Percentiles rank a stretch among this genome's conserved stretches.
These are phyloP conservation scores for Cynoglossus semilaevis DNA, from an alignment of 2,113 vertebrate species.

Conservation along the genomic window DNA sequence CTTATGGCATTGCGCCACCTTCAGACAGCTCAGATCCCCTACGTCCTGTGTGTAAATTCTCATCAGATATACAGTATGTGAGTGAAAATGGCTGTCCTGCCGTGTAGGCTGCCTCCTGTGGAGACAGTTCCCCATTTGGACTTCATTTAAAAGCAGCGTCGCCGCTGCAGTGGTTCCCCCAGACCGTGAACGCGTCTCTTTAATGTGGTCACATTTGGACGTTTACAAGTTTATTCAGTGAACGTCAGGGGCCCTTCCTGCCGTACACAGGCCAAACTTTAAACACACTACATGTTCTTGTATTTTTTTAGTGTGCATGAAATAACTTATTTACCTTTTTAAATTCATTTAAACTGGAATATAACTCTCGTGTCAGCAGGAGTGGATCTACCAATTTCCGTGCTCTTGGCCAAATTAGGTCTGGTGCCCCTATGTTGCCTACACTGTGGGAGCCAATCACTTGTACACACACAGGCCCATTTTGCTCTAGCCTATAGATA, in stretches of 20 bases:
- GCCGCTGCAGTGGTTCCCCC: conserved; percentile 47
- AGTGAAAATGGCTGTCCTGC: conserved; percentile 26
- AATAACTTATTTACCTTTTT: conserved; percentile 12
- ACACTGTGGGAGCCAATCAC: too few species aligned
- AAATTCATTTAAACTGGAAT: too few species aligned
- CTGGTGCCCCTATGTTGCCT: too few species aligned
- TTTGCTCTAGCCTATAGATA: too few species aligned
- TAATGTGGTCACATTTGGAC: conserved; percentile 30
- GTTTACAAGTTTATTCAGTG: conserved; percentile 40
- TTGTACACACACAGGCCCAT: too few species aligned
- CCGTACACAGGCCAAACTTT: conserved; percentile 4
- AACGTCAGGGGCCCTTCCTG: conserved; percentile 4
- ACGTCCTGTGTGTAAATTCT: conserved; percentile 37
- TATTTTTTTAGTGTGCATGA: conserved; percentile 26
- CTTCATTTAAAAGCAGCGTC: conserved; percentile 47
- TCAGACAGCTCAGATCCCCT: conserved; percentile 10
- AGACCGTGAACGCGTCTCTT: conserved; percentile 37
- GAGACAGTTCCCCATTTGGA: conserved; percentile 57
- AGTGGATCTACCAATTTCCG: too few species aligned
- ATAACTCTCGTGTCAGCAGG: too few species aligned
- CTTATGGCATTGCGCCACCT: conserved; percentile 37
- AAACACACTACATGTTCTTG: conserved; percentile 5
- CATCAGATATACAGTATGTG: conserved; percentile 53
- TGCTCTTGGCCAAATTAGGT: too few species aligned
- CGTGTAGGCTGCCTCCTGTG: conserved; percentile 34